Conservation (phyloP, 1,140 invertebrate genomes). For the Drosophila ananassae region DNA sequence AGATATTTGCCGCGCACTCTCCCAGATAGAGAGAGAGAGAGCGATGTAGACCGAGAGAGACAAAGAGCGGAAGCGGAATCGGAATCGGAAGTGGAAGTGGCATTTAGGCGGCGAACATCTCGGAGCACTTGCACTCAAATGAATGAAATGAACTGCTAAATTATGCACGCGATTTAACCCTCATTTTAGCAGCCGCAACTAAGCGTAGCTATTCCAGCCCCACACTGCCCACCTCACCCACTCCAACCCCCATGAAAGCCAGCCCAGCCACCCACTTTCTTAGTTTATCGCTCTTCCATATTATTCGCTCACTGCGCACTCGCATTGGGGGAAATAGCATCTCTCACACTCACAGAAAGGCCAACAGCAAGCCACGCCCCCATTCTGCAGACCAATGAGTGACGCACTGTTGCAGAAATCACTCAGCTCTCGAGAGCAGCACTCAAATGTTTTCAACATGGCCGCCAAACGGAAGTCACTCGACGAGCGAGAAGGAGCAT, state of each 20-base stretch:
- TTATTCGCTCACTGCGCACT: slow-evolving; percentile 38
- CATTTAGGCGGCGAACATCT: slow-evolving; percentile 57
- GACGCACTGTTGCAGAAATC: neutral
- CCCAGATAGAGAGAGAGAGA: slow-evolving; percentile 8
- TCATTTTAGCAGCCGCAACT: slow-evolving; percentile 70
- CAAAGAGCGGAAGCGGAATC: slow-evolving; percentile 17
- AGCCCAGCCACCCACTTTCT: neutral
- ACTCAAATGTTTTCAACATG: slow-evolving; percentile 75
- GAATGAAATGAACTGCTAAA: slow-evolving; percentile 83
- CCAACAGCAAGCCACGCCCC: slow-evolving; percentile 50
- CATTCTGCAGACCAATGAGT: slow-evolving; percentile 53
- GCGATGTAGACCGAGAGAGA: slow-evolving; percentile 6
- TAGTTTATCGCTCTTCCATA: neutral
- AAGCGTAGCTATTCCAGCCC: slow-evolving; percentile 20
- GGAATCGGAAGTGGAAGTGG: slow-evolving; percentile 27
- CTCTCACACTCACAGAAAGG: slow-evolving; percentile 25
- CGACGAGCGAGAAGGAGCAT: slow-evolving; percentile 18
- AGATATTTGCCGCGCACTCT: slow-evolving; percentile 69
- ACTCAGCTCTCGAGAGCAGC: neutral
- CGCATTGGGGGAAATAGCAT: neutral
- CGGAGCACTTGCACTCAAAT: slow-evolving; percentile 79
- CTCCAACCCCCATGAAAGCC: neutral
- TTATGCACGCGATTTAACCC: slow-evolving; percentile 83
- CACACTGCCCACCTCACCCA: neutral
- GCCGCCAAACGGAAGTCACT: slow-evolving; percentile 57